Percentiles rank a stretch among this genome's conserved stretches.
phyloP scores from a whole-genome alignment of 2,888 invertebrate genomes.

The Andrena trimmerana region DNA sequence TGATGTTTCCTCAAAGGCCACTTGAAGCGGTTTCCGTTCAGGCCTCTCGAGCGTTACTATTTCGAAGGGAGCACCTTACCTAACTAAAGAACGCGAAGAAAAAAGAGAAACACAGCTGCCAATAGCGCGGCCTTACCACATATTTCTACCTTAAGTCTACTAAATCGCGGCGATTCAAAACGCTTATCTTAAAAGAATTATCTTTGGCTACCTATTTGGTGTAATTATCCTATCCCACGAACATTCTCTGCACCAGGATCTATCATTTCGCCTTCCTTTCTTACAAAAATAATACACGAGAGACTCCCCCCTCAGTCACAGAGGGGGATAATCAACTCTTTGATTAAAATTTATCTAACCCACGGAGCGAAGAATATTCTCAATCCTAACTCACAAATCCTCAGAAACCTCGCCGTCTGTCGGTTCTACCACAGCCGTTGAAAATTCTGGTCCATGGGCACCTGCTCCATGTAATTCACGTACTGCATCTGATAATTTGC shows the following conservation, averaged over 20 bases:
- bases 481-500: slow-evolving; percentile 82
- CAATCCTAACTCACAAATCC: not conserved
- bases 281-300: not conserved
- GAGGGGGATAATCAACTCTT: not conserved
- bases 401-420: not conserved
- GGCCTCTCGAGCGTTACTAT: slow-evolving; percentile 68
- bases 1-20: slow-evolving; percentile 74
- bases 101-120: slow-evolving; percentile 69
- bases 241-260: not conserved
- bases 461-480: slow-evolving; percentile 81
- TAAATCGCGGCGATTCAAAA: slow-evolving; percentile 34
- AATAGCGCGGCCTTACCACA: slow-evolving; percentile 55
- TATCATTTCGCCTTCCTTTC: not conserved
- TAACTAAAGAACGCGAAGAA: slow-evolving; percentile 49
- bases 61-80: slow-evolving; percentile 68
- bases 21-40: slow-evolving; percentile 79
- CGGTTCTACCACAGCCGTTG: slow-evolving; percentile 80
- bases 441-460: slow-evolving; percentile 79
- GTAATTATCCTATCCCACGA: not conserved
- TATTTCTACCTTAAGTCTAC: slow-evolving; percentile 50
- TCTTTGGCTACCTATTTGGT: slow-evolving; percentile 58
- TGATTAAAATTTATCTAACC: not conserved
- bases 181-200: slow-evolving; percentile 17
- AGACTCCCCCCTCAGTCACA: not conserved
- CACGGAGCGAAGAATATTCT: not conserved